Conservation (phyloP, 1,140 invertebrate species). For the Coenobita brevimanus region DNA sequence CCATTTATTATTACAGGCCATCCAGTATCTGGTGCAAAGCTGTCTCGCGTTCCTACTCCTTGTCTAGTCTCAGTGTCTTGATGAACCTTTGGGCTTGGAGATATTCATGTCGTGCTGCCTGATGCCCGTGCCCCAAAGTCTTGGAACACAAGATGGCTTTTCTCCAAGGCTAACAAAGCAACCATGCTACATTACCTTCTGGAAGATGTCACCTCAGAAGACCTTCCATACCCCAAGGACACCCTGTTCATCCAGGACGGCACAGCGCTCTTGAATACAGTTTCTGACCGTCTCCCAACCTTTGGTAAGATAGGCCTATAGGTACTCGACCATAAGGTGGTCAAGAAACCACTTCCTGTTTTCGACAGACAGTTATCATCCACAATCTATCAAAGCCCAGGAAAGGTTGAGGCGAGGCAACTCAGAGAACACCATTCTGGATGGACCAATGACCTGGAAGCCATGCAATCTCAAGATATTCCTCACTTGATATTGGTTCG, state of each 20-base stretch:
- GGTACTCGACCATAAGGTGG: background rate
- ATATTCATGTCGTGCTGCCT: background rate
- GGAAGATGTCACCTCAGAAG: background rate
- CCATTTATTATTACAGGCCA: too few relatives aligned
- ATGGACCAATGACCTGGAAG: background rate
- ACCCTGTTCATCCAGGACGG: background rate
- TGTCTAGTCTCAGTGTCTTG: slow-evolving; percentile 3
- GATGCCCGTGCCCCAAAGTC: background rate
- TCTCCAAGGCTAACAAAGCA: background rate
- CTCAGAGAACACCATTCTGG: background rate
- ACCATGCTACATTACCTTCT: background rate
- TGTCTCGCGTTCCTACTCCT: background rate
- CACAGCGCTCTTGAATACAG: background rate
- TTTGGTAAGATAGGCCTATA: background rate
- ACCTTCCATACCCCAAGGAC: background rate
- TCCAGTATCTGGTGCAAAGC: background rate
- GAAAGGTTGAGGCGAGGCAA: background rate
- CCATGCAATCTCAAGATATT: background rate
- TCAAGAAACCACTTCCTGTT: background rate
- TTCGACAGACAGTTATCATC: background rate
- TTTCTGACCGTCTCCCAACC: background rate
- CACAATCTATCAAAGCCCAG: slow-evolving; percentile 4
- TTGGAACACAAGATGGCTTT: background rate
- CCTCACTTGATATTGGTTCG: too few relatives aligned
- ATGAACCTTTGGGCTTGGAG: slow-evolving; percentile 5